phyloP scores from a whole-genome alignment of 2,888 invertebrate species.

The Tipula helvola region DNA sequence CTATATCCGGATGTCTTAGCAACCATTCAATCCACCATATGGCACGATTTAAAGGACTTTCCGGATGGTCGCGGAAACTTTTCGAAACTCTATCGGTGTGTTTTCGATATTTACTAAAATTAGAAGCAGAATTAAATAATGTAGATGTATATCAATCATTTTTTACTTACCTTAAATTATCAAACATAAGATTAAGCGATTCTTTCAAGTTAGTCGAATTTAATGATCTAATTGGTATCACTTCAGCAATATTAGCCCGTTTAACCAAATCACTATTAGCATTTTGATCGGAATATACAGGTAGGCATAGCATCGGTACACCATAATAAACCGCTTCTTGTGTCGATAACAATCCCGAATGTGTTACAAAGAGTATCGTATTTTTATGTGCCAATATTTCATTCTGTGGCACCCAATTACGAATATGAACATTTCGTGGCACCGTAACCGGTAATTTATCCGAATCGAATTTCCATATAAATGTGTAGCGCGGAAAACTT shows the following conservation, averaged over 20 bases:
- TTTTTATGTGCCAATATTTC: constrained; percentile 24
- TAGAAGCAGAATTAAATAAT: not conserved
- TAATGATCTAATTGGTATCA: not conserved
- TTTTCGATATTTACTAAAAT: not conserved
- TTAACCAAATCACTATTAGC: constrained; percentile 13
- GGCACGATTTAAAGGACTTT: constrained; percentile 12
- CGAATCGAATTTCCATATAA: constrained; percentile 31
- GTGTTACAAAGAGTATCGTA: constrained; percentile 25
- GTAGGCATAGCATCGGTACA: constrained; percentile 27
- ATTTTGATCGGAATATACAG: constrained; percentile 25
- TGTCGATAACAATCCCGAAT: constrained; percentile 26
- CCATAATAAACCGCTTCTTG: constrained; percentile 28
- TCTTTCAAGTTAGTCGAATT: not conserved
- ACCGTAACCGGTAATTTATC: constrained; percentile 17
- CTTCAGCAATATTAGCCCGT: not conserved
- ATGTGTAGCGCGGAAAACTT: constrained; percentile 25
- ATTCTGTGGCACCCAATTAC: constrained; percentile 38
- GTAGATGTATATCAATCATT: not conserved
- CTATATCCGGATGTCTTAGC: constrained; percentile 8
- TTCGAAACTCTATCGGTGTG: constrained; percentile 6
- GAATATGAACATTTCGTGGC: constrained; percentile 35
- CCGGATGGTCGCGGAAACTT: constrained; percentile 12
- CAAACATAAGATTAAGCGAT: not conserved
- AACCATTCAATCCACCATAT: constrained; percentile 14
- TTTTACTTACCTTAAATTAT: not conserved